Base-by-base conservation (phyloP, 2,113 vertebrate species). In the Trogon surrucura region DNA sequence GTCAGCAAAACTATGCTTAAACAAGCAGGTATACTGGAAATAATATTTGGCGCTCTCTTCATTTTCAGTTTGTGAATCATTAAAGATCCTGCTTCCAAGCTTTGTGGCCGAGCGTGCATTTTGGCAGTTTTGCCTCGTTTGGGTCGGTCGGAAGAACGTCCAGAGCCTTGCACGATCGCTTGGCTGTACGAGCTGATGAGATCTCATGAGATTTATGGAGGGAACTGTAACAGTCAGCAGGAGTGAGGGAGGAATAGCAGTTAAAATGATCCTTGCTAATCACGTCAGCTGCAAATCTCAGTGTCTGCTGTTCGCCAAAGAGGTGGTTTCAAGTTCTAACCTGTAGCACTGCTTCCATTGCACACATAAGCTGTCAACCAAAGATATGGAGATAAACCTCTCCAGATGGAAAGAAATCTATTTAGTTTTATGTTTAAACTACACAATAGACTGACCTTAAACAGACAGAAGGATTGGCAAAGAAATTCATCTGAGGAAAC, bases 311-410 rank as follows among this genome's bases (percentile, higher is more conserved):
- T 83, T 88, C 1, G 0, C 54, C 54, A 54, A 78, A 74, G 57
- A 50, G n/a, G 19, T 69, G 57, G 21, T 80, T 93, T 93, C 93
- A 95, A 93, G 96, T 95, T 93, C 70, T 57, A 75, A 96, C 95
- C 61, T 93, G 90, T 6, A 86, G 65, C 45, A n/a, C 88, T 93
- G 67, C 45, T 81, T 94, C 56, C 73, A 64, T 25, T 79, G 60
- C 77, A 86, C 65, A n/a, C 10, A 41, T 1, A 79, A 94, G 34
- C 73, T 92, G 86, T 72, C 83, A 96, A 12, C 65, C 50, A 64
- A 73, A 95, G 69, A 84, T 61, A 36, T 0, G 1, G 27, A 93
- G 80, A 94, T 73, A 96, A 96, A 85, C 14, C 26, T 66, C 60
- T 73, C 44, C 47, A 73, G 66, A 89, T 20, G 27, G 36, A 91